Evolutionary conservation across 2,113 vertebrate species (phyloP).

Genomic region (Ramphastos sulfuratus): DNA sequence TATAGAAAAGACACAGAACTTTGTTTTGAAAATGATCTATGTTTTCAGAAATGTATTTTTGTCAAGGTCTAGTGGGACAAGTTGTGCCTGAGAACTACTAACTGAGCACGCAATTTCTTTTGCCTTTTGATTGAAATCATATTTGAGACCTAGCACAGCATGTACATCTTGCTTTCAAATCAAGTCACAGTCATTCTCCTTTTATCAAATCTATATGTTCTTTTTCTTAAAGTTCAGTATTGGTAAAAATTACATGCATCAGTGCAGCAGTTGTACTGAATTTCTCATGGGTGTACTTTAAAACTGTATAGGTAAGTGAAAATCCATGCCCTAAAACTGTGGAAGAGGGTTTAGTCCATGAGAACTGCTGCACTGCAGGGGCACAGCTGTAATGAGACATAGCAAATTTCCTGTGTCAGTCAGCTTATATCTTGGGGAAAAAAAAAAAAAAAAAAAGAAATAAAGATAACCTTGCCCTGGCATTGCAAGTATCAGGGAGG

Average conservation of each 20-base stretch:
- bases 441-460: neutral
- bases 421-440: neutral
- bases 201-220: neutral
- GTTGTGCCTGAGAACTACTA: neutral
- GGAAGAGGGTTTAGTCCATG: neutral
- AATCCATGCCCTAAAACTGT: neutral
- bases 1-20: neutral
- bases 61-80: neutral
- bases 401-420: neutral
- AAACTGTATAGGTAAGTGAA: neutral
- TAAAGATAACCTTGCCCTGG: neutral
- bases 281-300: neutral
- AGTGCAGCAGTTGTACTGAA: neutral
- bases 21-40: neutral
- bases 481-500: neutral
- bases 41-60: constrained; percentile 30
- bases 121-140: neutral
- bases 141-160: neutral
- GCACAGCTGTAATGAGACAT: neutral
- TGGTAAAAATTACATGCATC: neutral
- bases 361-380: neutral
- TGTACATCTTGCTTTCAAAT: neutral
- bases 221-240: neutral
- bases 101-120: neutral
- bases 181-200: neutral